Percentiles rank a stretch among this genome's conserved stretches.
Conservation (phyloP, 2,797 vertebrate species). For the Ibycter americanus region DNA sequence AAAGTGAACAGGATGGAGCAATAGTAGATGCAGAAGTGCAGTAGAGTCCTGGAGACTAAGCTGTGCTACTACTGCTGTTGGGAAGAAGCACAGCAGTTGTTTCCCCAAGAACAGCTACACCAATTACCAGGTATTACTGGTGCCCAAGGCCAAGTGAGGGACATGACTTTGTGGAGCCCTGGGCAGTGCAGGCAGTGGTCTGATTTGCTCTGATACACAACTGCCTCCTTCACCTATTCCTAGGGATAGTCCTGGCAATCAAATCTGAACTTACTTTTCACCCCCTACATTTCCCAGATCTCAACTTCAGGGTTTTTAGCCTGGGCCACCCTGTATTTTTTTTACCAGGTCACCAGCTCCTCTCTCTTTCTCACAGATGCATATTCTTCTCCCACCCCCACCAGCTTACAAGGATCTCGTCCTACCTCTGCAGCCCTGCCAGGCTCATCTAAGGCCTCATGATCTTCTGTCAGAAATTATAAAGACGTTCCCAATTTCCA, state of each 20-base stretch:
- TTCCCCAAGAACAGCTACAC: neutral
- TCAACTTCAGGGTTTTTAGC: fast-evolving
- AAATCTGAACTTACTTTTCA: neutral
- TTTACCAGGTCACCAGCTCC: neutral
- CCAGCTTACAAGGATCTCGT: neutral
- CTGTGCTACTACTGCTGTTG: neutral
- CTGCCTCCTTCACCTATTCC: neutral
- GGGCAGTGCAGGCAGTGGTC: neutral
- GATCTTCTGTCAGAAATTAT: constrained; percentile 60
- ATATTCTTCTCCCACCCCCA: neutral
- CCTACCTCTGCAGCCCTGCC: neutral
- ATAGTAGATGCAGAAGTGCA: neutral
- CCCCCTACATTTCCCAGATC: neutral
- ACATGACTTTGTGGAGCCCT: neutral
- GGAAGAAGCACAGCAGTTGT: neutral
- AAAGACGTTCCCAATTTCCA: constrained; percentile 47
- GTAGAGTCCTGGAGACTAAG: neutral
- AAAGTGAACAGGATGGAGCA: neutral
- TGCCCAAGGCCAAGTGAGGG: neutral
- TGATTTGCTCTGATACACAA: neutral
- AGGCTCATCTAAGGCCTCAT: constrained; percentile 5
- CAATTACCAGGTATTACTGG: neutral
- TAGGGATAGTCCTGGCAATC: neutral
- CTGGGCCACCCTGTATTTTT: neutral
- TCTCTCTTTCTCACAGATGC: neutral